Evolutionary conservation across 2,113 vertebrate genomes (phyloP), one percentile per base, ranked within the genome.

Genomic region (Psilopogon haemacephalus): DNA sequence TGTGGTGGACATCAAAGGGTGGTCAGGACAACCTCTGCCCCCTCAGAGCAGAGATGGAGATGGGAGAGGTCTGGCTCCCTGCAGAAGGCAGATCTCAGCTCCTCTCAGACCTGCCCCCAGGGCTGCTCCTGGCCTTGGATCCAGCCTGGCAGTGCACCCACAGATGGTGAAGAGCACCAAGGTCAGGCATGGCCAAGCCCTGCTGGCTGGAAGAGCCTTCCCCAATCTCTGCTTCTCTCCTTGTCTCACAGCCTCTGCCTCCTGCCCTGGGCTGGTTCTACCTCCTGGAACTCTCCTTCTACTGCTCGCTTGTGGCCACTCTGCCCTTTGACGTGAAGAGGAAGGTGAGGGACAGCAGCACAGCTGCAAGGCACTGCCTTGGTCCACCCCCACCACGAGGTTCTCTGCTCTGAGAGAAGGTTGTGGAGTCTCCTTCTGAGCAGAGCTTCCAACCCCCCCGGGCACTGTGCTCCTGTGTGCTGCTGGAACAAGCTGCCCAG

Each of bases 251-350:
- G 99, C 94, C 98, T 5, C 95, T 99, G 76, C 94, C 97, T 0
- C 86, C 97, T 2, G 93, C 95, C 40, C 95, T 99, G 77, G 98
- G 97, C 94, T 98, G 97, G 97, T 99, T 99, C 96, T 99, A 99
- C 96, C 95, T 98, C 76, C 42, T 98, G 91, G 98, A 99, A 89
- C 94, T 99, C 95, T 96, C 98, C 55, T 99, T 99, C 97, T 99
- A 99, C 97, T 84, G 97, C 93, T 99, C 99, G 0, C 96, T 99
- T 95, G 97, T 99, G 19, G 95, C 99, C 59, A 98, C 97, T 2
- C 92, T 99, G 86, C 98, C 98, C 46, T 98, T 98, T 20, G 99
- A 99, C 2, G 92, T 98, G 95, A 99, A 98, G 90, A 98, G 99
- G 81, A 99, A 99, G 98, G 99, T 99, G 94, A 98, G 98, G 94